Conservation (phyloP, 2,888 invertebrate species). For the Malacosoma neustria region DNA sequence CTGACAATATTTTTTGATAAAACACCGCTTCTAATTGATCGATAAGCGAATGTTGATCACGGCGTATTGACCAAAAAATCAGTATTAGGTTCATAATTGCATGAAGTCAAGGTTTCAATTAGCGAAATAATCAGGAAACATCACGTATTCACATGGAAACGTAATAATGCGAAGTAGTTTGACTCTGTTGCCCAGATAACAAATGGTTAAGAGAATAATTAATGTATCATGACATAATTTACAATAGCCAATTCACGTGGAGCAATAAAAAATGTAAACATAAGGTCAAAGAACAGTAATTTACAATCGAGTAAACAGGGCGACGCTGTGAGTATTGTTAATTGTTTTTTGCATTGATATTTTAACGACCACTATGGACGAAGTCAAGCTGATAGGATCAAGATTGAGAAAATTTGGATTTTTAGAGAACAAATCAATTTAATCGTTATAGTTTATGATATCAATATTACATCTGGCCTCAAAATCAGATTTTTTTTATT, state of each 20-base stretch:
- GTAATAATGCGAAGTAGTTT: too few species aligned
- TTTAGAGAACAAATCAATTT: background rate
- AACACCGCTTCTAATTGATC: background rate
- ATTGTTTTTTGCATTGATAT: background rate
- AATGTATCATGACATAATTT: background rate
- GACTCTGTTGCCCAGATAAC: background rate
- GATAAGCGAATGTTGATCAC: background rate
- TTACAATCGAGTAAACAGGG: background rate
- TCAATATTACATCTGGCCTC: too few species aligned
- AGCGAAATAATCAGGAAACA: background rate
- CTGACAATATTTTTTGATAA: background rate
- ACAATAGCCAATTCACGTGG: conserved; percentile 1
- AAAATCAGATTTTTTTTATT: too few species aligned
- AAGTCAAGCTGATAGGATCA: background rate
- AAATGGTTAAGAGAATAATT: background rate
- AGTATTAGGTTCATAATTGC: background rate
- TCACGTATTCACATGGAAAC: background rate
- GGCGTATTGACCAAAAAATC: background rate
- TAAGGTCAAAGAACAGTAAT: conserved; percentile 2
- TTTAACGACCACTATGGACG: too few species aligned
- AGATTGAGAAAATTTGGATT: background rate
- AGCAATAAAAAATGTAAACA: conserved; percentile 5
- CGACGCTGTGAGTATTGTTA: background rate
- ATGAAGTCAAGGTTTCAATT: background rate
- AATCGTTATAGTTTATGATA: conserved; percentile 14